Evolutionary conservation across 2,888 invertebrate species (phyloP).

Genomic region (Electrophaes corylata): DNA sequence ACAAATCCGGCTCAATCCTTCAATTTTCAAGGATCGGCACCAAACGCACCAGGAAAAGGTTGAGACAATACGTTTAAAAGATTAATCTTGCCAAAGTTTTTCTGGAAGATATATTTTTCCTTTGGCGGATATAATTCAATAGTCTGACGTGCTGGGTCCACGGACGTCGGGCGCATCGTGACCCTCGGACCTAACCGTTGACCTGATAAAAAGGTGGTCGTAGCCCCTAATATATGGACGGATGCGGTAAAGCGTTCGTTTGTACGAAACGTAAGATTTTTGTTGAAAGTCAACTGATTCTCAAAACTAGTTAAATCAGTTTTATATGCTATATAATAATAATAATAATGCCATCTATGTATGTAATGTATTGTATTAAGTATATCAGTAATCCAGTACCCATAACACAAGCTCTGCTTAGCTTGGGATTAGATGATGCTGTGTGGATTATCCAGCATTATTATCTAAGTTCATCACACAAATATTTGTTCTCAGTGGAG

Average conservation of each 20-base stretch:
- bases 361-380: too few relatives aligned
- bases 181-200: conserved; percentile 64
- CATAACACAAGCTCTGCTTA: too few relatives aligned
- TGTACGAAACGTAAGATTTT: background rate
- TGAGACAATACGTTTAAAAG: conserved; percentile 37
- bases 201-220: conserved; percentile 68
- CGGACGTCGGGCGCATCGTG: conserved; percentile 47
- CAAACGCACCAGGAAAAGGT: conserved; percentile 30
- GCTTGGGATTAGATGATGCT: too few relatives aligned
- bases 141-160: conserved; percentile 46
- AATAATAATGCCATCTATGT: too few relatives aligned
- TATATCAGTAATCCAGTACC: too few relatives aligned
- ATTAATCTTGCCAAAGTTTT: conserved; percentile 37
- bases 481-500: too few relatives aligned
- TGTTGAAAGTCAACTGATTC: too few relatives aligned
- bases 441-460: too few relatives aligned
- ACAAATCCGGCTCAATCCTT: conserved; percentile 24
- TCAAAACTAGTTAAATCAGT: too few relatives aligned
- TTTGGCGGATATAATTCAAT: conserved; percentile 52
- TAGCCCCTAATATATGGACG: conserved; percentile 32
- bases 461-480: too few relatives aligned
- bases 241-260: conserved; percentile 10
- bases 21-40: conserved; percentile 16
- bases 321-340: too few relatives aligned
- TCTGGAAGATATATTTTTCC: conserved; percentile 32